These are phyloP conservation scores for Andrena praecox DNA, from an alignment of 2,888 invertebrate species.

Conservation along the genomic window DNA sequence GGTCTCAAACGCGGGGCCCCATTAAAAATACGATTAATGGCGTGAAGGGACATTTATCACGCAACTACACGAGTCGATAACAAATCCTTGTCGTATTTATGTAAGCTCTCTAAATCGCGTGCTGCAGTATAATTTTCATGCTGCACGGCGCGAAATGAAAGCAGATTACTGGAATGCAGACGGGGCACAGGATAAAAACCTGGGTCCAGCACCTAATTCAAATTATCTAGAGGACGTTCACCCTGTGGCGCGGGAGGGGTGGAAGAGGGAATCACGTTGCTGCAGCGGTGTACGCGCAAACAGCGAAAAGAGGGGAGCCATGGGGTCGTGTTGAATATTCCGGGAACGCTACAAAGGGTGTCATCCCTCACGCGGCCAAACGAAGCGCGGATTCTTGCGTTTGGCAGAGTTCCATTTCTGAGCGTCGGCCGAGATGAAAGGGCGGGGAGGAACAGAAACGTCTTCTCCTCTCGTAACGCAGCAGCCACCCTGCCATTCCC, in stretches of 20 bases:
- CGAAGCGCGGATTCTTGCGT: slow-evolving; percentile 44
- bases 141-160: background rate
- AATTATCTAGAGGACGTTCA: slow-evolving; percentile 19
- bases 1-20: background rate
- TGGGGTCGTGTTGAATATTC: slow-evolving; percentile 45
- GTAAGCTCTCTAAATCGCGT: background rate
- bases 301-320: background rate
- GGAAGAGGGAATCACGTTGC: background rate
- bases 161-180: background rate
- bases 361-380: slow-evolving; percentile 27
- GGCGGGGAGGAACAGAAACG: background rate
- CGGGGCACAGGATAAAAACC: no score
- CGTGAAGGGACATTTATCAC: no score
- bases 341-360: slow-evolving; percentile 48
- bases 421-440: slow-evolving; percentile 54
- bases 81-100: background rate
- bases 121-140: background rate
- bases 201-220: slow-evolving; percentile 17
- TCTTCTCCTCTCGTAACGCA: slow-evolving; percentile 5
- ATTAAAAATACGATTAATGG: slow-evolving; percentile 3
- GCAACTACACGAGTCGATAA: no score
- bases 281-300: background rate
- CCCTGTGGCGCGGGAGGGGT: background rate
- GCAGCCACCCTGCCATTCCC: slow-evolving; percentile 1
- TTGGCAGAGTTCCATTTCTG: slow-evolving; percentile 51